A percentile compares a stretch with the other conserved stretches of the same genome.
Evolutionary conservation across 2,797 vertebrate species (phyloP).

Genomic region (Gambusia yucatana): DNA sequence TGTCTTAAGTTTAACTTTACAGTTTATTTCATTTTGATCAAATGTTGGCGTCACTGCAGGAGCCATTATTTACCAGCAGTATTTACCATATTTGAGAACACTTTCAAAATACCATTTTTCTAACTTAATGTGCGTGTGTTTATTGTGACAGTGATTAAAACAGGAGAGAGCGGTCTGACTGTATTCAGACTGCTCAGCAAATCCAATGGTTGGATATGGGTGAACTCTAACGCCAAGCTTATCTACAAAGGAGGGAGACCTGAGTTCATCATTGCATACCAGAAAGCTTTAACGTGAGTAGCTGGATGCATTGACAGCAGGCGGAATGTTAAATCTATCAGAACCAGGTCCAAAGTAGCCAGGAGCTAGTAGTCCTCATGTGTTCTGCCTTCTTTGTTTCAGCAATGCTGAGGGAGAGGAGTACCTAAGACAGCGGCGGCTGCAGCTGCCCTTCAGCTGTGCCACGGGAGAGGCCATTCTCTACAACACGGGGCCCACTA

Average conservation of each 20-base stretch:
- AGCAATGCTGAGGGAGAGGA: conserved; percentile 85
- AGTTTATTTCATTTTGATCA: not conserved
- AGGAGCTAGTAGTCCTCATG: not conserved
- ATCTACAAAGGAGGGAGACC: conserved; percentile 82
- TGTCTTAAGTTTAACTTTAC: not conserved
- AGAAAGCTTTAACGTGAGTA: conserved; percentile 81
- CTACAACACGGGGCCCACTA: conserved; percentile 65
- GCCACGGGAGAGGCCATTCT: conserved; percentile 82
- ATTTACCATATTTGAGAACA: not conserved
- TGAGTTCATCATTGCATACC: conserved; percentile 82
- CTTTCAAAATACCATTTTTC: not conserved
- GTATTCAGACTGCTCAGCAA: conserved; percentile 83
- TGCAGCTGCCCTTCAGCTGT: conserved; percentile 80
- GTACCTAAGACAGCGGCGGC: conserved; percentile 73
- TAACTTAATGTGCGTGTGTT: not conserved
- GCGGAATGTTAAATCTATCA: not conserved
- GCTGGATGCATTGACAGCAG: not conserved
- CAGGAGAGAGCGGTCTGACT: conserved; percentile 82
- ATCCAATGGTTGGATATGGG: conserved; percentile 79
- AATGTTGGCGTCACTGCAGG: not conserved
- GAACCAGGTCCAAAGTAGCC: not conserved
- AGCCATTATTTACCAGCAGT: not conserved
- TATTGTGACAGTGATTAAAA: conserved; percentile 82
- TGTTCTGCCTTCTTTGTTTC: conserved; percentile 16
- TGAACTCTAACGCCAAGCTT: conserved; percentile 83